Conservation (phyloP, 2,888 invertebrate species). For the Hypena proboscidalis region DNA sequence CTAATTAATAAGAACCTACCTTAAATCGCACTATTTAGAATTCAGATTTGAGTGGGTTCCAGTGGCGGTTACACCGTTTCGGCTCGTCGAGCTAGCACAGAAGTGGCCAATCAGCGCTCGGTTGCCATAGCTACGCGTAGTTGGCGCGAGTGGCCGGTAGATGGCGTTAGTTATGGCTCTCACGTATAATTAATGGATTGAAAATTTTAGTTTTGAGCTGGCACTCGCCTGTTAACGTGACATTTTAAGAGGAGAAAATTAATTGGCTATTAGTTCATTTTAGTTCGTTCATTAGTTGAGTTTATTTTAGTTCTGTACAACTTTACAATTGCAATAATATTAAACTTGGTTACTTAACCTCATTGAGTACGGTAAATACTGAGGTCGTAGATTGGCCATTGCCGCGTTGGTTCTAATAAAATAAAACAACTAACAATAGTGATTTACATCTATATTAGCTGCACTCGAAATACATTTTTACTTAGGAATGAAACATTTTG, state of each 20-base stretch:
- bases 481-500: not conserved
- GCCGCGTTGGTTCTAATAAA: too few species aligned
- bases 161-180: conserved; percentile 62
- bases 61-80: conserved; percentile 57
- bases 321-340: too few species aligned
- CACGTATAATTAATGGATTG: conserved; percentile 38
- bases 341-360: too few species aligned
- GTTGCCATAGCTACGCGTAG: conserved; percentile 73
- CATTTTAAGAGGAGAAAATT: conserved; percentile 5
- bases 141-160: conserved; percentile 56
- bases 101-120: conserved; percentile 80
- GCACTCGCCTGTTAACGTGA: conserved; percentile 5
- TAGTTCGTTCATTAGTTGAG: too few species aligned
- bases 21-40: conserved; percentile 49
- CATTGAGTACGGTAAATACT: too few species aligned
- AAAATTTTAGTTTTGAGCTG: conserved; percentile 29
- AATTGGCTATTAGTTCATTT: conserved; percentile 20
- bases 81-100: conserved; percentile 40
- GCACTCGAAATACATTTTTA: too few species aligned
- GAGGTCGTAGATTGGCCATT: too few species aligned
- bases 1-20: conserved; percentile 53
- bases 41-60: conserved; percentile 55
- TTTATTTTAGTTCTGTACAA: not conserved
- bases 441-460: too few species aligned
- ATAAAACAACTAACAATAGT: too few species aligned